Base-by-base conservation (phyloP, 1,140 invertebrate genomes). In the Scaptodrosophila lebanonensis region DNA sequence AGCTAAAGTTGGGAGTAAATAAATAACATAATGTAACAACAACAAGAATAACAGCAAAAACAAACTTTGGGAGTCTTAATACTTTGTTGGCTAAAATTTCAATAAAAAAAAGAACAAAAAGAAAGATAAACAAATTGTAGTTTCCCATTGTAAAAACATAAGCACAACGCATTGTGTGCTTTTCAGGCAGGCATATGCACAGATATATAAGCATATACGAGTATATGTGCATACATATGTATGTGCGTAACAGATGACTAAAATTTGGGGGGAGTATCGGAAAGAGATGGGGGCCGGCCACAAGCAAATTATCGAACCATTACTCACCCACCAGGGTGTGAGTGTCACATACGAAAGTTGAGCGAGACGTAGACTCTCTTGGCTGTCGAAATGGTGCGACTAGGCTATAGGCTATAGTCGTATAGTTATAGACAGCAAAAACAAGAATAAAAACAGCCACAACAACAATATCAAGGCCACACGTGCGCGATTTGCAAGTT, bases 71-170 rank as follows among this genome's bases (percentile, higher is more conserved):
- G 73, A 64, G 56, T 79, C 73, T 65, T 73, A 64, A 79, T 77
- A 77, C 73, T 68, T 77, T 77, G n/a, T 77, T 64, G 73, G 68
- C 79, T 68, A 79, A 77, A 77, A 25, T 20, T 9, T 1, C n/a
- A 13, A 20, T 39, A 64, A 56, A 29, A 66, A 66, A 29, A 63
- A 32, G 42, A 39, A 68, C 64, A 71, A 63, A 57, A 79, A 54
- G 73, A 27, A 66, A 77, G 73, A 77, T 77, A 77, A 77, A 77
- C 73, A 77, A 73, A 68, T 77, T 77, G 68, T 79, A 68, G 73
- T 79, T 77, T 68, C 77, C n/a, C n/a, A n/a, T n/a, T n/a, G n/a
- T n/a, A n/a, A n/a, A n/a, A n/a, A n/a, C n/a, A n/a, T n/a, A n/a
- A n/a, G n/a, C n/a, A n/a, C n/a, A n/a, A n/a, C n/a, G n/a, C 73